phyloP scores from a whole-genome alignment of 2,113 vertebrate species.

The Taxidea taxus region DNA sequence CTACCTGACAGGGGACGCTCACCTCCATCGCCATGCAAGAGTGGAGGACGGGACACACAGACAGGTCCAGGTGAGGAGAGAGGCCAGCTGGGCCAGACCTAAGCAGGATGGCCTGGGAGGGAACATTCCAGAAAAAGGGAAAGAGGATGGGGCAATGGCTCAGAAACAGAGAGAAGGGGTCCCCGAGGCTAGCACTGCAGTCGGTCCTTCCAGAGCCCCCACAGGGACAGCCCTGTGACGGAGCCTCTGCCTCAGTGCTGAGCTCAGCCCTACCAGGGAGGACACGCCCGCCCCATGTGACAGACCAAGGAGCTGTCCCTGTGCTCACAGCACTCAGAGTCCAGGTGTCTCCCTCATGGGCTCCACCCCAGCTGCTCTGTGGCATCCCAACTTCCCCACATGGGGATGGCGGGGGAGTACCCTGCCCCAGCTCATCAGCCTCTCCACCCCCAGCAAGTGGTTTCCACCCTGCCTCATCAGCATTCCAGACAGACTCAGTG shows the following conservation, averaged over 20 bases:
- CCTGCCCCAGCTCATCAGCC: no score
- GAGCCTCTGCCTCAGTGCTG: not conserved
- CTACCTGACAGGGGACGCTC: not conserved
- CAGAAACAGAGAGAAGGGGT: not conserved
- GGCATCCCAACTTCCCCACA: rapidly evolving
- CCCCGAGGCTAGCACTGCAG: rapidly evolving
- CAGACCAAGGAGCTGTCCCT: no score
- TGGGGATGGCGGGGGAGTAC: rapidly evolving
- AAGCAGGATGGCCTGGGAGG: rapidly evolving
- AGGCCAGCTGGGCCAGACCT: not conserved
- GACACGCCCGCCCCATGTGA: rapidly evolving
- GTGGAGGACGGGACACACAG: not conserved
- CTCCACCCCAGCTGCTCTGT: no score
- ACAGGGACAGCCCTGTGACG: not conserved
- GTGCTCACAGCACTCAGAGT: rapidly evolving
- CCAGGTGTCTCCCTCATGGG: not conserved
- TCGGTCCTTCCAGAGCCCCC: not conserved
- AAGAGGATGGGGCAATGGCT: not conserved
- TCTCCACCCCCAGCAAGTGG: rapidly evolving
- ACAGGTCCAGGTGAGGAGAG: not conserved
- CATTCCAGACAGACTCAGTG: not conserved
- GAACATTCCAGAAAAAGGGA: not conserved
- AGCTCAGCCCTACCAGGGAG: not conserved
- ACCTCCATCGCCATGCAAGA: rapidly evolving
- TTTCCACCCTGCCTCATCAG: not conserved